Evolutionary conservation across 2,888 invertebrate species (phyloP).

Genomic region (Branchellion lobata): DNA sequence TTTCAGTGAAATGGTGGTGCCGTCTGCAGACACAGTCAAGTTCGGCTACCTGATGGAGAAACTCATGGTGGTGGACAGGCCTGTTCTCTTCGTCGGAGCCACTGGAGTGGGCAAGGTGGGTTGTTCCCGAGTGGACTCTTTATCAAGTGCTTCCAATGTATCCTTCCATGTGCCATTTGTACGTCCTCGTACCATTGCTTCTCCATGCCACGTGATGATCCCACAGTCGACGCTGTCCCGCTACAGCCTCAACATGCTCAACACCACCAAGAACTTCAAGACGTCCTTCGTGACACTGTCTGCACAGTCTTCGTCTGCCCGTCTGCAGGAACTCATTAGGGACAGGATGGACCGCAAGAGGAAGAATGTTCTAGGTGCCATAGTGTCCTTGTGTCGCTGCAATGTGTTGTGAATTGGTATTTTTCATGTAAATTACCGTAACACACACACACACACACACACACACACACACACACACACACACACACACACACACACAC

Average conservation of each 20-base stretch:
- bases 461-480: too few relatives aligned
- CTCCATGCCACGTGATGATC: too few relatives aligned
- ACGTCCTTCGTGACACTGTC: constrained; percentile 83
- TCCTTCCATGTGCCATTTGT: too few relatives aligned
- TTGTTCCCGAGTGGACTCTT: background rate
- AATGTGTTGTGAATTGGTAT: too few relatives aligned
- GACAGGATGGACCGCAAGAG: constrained; percentile 79
- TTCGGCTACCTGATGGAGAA: constrained; percentile 79
- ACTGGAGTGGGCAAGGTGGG: constrained; percentile 67
- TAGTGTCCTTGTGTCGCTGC: too few relatives aligned
- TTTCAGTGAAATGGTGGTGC: constrained; percentile 86
- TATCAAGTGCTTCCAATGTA: background rate
- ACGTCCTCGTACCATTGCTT: too few relatives aligned
- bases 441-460: too few relatives aligned
- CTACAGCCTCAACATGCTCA: background rate
- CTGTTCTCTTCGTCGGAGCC: constrained; percentile 85
- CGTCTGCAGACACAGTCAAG: constrained; percentile 84
- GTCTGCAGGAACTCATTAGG: constrained; percentile 82
- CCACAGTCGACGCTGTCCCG: background rate
- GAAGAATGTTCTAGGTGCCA: constrained; percentile 63
- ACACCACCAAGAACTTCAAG: constrained; percentile 67
- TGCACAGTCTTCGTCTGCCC: constrained; percentile 81
- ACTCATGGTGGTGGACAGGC: constrained; percentile 72
- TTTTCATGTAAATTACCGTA: too few relatives aligned
- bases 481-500: too few relatives aligned